Evolutionary conservation across 2,888 invertebrate genomes (phyloP).

Genomic region (Heliconius sara): DNA sequence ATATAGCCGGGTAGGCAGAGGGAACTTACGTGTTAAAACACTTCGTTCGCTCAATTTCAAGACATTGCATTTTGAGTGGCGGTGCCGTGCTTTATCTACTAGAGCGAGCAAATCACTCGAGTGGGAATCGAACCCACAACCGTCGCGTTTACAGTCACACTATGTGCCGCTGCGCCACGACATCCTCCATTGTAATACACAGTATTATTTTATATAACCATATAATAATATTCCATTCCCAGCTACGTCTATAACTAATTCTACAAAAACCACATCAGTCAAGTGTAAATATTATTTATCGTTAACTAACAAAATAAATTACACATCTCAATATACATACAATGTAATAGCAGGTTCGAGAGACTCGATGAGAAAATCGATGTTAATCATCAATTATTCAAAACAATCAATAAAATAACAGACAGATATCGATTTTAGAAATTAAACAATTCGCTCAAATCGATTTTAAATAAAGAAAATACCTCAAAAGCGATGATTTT

Average conservation of each 20-base stretch:
- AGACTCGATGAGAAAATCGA: background rate
- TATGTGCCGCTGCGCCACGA: background rate
- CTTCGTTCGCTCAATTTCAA: no score
- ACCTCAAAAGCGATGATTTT: constrained; percentile 54
- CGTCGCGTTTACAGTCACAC: background rate
- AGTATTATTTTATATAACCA: background rate
- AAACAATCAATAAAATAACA: background rate
- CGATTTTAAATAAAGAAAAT: constrained; percentile 10
- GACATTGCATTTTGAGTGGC: no score
- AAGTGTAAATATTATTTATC: constrained; percentile 32
- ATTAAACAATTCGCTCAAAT: background rate
- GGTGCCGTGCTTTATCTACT: background rate
- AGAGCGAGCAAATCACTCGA: background rate
- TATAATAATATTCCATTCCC: constrained; percentile 2
- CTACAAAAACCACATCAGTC: constrained; percentile 37
- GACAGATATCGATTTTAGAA: background rate
- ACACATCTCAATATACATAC: constrained; percentile 25
- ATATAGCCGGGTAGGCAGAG: no score
- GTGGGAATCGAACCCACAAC: background rate
- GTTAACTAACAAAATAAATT: constrained; percentile 36
- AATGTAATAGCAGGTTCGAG: constrained; percentile 7
- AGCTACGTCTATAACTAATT: constrained; percentile 29
- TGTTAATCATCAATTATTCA: background rate
- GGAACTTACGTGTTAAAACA: no score
- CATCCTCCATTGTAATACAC: background rate